These are phyloP conservation scores for Podarcis muralis DNA, from an alignment of 2,113 vertebrate genomes.

Conservation along the genomic window DNA sequence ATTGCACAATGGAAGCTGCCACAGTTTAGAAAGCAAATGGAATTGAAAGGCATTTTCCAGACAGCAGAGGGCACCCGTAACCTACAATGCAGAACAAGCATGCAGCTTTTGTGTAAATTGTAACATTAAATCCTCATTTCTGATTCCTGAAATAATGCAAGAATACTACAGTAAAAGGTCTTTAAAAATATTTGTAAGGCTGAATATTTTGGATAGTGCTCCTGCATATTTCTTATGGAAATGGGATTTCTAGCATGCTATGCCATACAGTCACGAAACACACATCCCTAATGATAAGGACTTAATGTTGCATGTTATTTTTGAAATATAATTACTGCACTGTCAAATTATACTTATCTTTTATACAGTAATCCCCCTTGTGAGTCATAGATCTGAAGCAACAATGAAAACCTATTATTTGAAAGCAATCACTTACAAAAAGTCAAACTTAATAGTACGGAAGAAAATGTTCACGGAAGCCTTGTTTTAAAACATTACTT, in stretches of 20 bases:
- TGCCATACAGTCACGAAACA: neutral
- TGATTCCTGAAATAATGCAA: conserved; percentile 41
- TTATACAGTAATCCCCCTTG: neutral
- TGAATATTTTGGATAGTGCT: neutral
- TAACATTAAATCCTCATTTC: conserved; percentile 32
- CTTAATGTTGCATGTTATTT: neutral
- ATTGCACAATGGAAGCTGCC: neutral
- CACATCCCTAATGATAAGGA: conserved; percentile 6
- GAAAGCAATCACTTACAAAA: neutral
- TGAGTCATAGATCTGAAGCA: conserved; percentile 3
- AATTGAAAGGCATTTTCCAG: conserved; percentile 21
- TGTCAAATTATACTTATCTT: conserved; percentile 6
- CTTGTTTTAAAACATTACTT: neutral
- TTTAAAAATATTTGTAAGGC: conserved; percentile 20
- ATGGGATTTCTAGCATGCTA: neutral
- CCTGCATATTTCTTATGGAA: neutral
- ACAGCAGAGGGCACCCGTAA: conserved; percentile 76
- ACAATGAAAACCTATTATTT: neutral
- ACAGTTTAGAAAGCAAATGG: neutral
- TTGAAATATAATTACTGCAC: conserved; percentile 19
- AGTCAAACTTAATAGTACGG: neutral
- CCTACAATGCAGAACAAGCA: conserved; percentile 53
- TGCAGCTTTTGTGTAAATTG: conserved; percentile 9
- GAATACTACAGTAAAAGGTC: conserved; percentile 23
- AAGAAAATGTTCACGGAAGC: conserved; percentile 11